Evolutionary conservation across 2,113 vertebrate species (phyloP).

Genomic region (Heptranchias perlo): DNA sequence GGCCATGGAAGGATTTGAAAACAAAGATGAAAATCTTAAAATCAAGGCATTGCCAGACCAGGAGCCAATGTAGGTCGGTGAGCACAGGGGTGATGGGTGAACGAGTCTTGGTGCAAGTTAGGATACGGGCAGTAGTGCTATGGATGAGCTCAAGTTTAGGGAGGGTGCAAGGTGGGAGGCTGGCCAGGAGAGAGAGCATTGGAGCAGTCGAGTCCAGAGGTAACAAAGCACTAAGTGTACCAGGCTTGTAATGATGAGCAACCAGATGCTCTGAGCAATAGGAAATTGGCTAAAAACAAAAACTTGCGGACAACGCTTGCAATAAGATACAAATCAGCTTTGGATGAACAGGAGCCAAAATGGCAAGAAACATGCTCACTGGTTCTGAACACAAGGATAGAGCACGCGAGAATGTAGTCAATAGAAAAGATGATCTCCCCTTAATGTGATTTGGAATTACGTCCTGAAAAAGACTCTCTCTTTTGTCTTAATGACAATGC

Average conservation of each 20-base stretch:
- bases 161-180: not conserved
- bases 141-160: no score
- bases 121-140: no score
- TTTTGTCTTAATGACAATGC: not conserved
- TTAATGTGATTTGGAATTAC: not conserved
- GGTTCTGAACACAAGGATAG: not conserved
- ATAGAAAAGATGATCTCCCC: not conserved
- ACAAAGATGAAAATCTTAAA: no score
- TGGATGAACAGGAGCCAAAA: not conserved
- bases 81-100: no score
- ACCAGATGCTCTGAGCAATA: not conserved
- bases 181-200: not conserved
- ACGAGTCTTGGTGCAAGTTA: no score
- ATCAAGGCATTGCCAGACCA: no score
- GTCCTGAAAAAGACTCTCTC: not conserved
- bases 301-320: not conserved
- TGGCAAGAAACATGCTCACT: not conserved
- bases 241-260: not conserved
- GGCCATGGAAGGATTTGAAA: no score
- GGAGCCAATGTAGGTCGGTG: no score
- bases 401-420: not conserved
- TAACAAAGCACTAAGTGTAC: not conserved
- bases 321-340: not conserved
- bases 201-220: not conserved
- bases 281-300: not conserved